Evolutionary conservation across 1,140 invertebrate genomes (phyloP), one percentile per base, ranked within the genome.

Genomic region (Asbolus verrucosus): DNA sequence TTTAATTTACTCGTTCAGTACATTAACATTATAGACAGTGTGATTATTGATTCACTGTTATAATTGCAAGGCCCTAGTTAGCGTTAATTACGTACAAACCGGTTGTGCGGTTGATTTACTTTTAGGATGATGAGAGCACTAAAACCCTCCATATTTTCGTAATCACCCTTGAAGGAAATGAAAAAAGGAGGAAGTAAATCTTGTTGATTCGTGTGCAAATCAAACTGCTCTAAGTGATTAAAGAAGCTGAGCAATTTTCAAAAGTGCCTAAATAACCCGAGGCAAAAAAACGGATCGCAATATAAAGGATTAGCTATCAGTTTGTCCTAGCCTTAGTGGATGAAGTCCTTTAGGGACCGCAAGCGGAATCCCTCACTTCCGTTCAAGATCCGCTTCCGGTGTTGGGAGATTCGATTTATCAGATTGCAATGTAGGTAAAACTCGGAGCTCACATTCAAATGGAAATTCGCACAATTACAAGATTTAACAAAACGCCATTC

Each of bases 291-390:
- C 39, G 19, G 46, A 21, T 54, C 46, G 21, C 46, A n/a, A 21
- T 30, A 54, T 54, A 54, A 24, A 54, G 46, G 46, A 30, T 54
- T 54, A 54, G 21, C 19, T 24, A 27, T 54, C 24, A 54, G 46
- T 54, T 54, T 54, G 46, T 30, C 21, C 21, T 27, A 21, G 19
- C 46, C 46, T 54, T 54, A 54, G 46, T 54, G 46, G 21, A 54
- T 54, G 46, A 54, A 54, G 46, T 54, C 46, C 46, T 54, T 54
- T 54, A 54, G 46, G 46, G 46, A 27, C 46, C 46, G 21, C 46
- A 54, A 54, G 21, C 46, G 46, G 46, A 54, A 54, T 54, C 46
- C 46, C 46, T 54, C 21, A 13, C 46, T 54, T 54, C 46, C 46
- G 46, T 13, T 54, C 21, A 54, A 54, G 46, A 54, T 54, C 46